Conservation (phyloP, 2,888 invertebrate species). For the Dicyrtomina minuta region DNA sequence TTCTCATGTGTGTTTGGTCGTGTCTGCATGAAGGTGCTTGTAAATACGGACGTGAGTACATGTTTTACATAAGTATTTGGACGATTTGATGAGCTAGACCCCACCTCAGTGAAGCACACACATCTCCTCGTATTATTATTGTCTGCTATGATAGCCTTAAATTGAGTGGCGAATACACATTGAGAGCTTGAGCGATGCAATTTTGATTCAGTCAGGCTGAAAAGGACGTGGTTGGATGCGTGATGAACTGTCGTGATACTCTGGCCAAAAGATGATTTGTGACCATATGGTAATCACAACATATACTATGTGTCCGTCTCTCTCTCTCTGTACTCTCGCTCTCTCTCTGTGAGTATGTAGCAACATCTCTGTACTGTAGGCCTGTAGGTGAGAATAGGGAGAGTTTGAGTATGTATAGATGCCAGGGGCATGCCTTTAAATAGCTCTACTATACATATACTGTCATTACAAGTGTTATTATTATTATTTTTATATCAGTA, state of each 20-base stretch:
- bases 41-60: conserved; percentile 15
- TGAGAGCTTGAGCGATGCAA: conserved; percentile 14
- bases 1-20: conserved; percentile 10
- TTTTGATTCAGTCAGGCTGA: conserved; percentile 20
- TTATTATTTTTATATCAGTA: too few species aligned
- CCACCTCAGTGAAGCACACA: conserved; percentile 16
- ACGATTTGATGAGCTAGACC: conserved; percentile 23
- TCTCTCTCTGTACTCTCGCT: too few species aligned
- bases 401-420: too few species aligned
- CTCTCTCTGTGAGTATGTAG: not conserved
- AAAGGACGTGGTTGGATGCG: conserved; percentile 18
- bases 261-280: conserved; percentile 33
- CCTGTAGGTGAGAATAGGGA: not conserved
- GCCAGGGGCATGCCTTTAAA: too few species aligned
- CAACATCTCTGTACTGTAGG: not conserved
- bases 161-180: conserved; percentile 5
- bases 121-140: conserved; percentile 11
- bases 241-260: conserved; percentile 35
- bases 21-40: conserved; percentile 13
- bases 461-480: too few species aligned
- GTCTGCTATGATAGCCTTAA: conserved; percentile 2
- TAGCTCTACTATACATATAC: too few species aligned
- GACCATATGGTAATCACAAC: conserved; percentile 27
- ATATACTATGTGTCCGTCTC: not conserved
- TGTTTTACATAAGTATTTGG: conserved; percentile 16